A percentile compares a stretch with the other conserved stretches of the same genome.
Evolutionary conservation across 2,888 invertebrate genomes (phyloP).

Genomic region (Gortyna flavago): DNA sequence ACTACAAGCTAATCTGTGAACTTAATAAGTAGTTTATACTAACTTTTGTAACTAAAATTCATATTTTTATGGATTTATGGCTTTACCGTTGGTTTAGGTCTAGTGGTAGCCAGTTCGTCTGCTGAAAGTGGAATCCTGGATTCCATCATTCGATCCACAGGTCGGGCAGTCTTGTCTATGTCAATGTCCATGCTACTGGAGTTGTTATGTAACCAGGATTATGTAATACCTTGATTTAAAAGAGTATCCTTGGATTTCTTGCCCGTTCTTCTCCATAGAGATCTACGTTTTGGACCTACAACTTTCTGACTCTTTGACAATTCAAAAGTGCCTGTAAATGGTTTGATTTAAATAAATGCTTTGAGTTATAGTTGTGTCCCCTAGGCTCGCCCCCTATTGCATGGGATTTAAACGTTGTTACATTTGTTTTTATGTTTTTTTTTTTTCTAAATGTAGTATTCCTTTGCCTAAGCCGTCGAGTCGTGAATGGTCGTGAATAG

Average conservation of each 20-base stretch:
- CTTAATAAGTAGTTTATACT: slow-evolving; percentile 10
- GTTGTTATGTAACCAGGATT: background rate
- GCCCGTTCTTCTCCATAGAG: too few relatives aligned
- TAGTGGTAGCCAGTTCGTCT: too few relatives aligned
- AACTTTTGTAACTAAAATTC: slow-evolving; percentile 1
- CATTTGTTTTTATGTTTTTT: too few relatives aligned
- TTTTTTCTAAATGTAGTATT: background rate
- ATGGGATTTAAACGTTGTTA: background rate
- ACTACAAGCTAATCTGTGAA: slow-evolving; percentile 28
- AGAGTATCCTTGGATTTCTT: background rate
- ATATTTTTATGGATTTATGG: background rate
- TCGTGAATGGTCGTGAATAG: too few relatives aligned
- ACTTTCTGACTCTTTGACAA: background rate
- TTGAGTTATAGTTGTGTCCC: background rate
- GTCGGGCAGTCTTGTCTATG: background rate
- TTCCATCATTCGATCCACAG: background rate
- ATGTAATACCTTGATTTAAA: background rate
- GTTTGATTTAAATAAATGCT: too few relatives aligned
- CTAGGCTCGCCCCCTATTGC: too few relatives aligned
- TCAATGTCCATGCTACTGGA: background rate
- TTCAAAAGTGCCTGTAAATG: too few relatives aligned
- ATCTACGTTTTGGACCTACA: background rate
- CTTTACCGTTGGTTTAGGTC: background rate
- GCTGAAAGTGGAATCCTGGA: too few relatives aligned
- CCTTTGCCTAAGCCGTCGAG: background rate